phyloP scores from a whole-genome alignment of 2,113 vertebrate genomes.

The Pygoscelis antarcticus region DNA sequence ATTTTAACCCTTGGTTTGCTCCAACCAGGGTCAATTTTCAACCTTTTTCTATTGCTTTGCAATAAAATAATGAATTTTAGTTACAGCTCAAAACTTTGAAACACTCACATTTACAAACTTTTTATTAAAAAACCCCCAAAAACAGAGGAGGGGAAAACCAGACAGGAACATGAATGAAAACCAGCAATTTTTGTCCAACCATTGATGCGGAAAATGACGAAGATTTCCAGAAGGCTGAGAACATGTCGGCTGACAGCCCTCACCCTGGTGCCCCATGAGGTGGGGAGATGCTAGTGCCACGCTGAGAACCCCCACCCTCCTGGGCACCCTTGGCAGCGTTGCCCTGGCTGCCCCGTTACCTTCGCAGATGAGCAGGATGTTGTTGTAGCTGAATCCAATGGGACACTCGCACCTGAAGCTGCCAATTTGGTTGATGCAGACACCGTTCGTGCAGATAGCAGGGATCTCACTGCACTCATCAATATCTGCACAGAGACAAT shows the following conservation, averaged over 20 bases:
- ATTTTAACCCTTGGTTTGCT: neutral
- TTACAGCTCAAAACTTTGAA: neutral
- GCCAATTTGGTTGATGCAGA: constrained; percentile 93
- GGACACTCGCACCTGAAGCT: constrained; percentile 95
- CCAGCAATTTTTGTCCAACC: neutral
- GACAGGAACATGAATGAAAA: neutral
- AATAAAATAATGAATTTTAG: neutral
- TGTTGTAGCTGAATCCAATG: constrained; percentile 91
- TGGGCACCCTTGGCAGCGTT: neutral
- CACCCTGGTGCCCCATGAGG: neutral
- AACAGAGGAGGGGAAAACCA: neutral
- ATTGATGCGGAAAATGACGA: rapidly evolving
- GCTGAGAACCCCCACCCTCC: neutral
- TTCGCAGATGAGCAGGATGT: constrained; percentile 90
- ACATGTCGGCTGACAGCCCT: neutral
- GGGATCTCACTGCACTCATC: constrained; percentile 93
- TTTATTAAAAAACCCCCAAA: neutral
- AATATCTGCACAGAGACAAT: constrained; percentile 78
- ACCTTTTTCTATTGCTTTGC: neutral
- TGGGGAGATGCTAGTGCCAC: neutral
- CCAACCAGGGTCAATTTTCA: neutral
- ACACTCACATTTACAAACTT: neutral
- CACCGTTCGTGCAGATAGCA: constrained; percentile 85
- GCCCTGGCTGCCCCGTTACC: constrained; percentile 64
- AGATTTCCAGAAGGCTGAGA: neutral